These are phyloP conservation scores for Natator depressus DNA, from an alignment of 2,113 vertebrate genomes.

Conservation along the genomic window DNA sequence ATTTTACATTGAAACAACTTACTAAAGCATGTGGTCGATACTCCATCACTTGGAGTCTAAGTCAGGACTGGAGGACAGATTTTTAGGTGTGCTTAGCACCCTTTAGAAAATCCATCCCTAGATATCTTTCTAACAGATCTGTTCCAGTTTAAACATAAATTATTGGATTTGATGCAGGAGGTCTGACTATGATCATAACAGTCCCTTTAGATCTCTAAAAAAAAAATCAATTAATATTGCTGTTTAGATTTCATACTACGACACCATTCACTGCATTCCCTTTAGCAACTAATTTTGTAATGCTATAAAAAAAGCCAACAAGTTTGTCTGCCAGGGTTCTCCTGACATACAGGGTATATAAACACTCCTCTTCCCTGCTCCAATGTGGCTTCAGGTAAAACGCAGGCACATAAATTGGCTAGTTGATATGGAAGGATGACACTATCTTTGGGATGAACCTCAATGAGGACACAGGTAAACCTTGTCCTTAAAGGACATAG, in stretches of 20 bases:
- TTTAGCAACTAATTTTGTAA: neutral
- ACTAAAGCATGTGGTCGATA: fast-evolving
- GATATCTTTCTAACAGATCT: neutral
- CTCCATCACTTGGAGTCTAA: neutral
- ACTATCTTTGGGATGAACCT: neutral
- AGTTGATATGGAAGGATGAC: neutral
- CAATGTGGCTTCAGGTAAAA: neutral
- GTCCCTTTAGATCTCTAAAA: neutral
- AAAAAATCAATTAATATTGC: constrained; percentile 31
- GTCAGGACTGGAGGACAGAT: neutral
- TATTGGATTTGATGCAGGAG: neutral
- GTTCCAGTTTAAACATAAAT: neutral
- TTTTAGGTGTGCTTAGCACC: neutral
- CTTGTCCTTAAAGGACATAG: neutral
- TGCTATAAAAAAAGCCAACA: neutral
- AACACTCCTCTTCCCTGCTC: neutral
- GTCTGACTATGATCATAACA: neutral
- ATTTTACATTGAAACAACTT: neutral
- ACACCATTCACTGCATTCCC: neutral
- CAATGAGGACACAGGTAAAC: neutral
- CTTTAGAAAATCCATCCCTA: neutral
- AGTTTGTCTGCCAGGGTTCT: neutral
- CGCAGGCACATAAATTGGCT: neutral
- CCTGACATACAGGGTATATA: neutral
- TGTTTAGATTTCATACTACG: too few species aligned